These are phyloP conservation scores for Orthonevra nobilis DNA, from an alignment of 2,888 invertebrate species.

Conservation along the genomic window DNA sequence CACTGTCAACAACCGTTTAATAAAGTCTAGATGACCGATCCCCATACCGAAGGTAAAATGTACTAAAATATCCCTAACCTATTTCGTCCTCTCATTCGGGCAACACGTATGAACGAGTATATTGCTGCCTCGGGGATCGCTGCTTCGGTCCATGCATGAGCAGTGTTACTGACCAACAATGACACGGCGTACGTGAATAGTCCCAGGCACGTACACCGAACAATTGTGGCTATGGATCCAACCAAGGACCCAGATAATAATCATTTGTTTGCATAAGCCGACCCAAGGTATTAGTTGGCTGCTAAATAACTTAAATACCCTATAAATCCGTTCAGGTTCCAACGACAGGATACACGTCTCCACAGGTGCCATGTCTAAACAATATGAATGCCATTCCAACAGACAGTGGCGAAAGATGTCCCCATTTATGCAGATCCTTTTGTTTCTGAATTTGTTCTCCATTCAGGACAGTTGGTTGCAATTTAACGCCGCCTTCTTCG, in stretches of 20 bases:
- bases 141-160: conserved; percentile 14
- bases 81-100: not conserved
- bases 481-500: not conserved
- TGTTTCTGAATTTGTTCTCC: not conserved
- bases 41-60: conserved; percentile 4
- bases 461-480: conserved; percentile 2
- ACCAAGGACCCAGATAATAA: conserved; percentile 27
- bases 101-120: not conserved
- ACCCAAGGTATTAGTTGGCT: conserved; percentile 25
- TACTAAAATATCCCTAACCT: conserved; percentile 7
- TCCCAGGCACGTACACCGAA: conserved; percentile 23
- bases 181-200: conserved; percentile 19
- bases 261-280: conserved; percentile 33
- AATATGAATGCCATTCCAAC: not conserved
- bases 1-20: conserved; percentile 58
- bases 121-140: conserved; percentile 10
- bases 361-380: conserved; percentile 18
- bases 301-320: conserved; percentile 40
- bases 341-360: no score
- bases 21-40: conserved; percentile 39
- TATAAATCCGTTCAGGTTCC: conserved; percentile 27
- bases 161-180: not conserved
- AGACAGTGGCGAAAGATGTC: not conserved
- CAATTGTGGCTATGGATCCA: conserved; percentile 17
- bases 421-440: not conserved